phyloP scores from a whole-genome alignment of 2,797 vertebrate species.

The Hafferia zeledoni region DNA sequence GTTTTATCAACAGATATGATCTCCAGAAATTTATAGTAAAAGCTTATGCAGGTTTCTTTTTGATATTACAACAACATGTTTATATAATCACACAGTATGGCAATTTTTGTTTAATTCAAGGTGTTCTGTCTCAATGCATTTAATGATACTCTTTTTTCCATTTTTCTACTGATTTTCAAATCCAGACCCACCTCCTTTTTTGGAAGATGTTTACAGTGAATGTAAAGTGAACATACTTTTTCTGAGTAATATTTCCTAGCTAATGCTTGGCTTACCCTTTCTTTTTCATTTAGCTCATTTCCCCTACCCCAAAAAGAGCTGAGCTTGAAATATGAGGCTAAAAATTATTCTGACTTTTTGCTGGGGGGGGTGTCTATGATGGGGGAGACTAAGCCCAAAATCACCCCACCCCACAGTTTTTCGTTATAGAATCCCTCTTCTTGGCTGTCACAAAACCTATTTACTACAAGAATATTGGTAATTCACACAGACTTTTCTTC shows the following conservation, averaged over 20 bases:
- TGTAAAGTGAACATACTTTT: not conserved
- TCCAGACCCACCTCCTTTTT: not conserved
- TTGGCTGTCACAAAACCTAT: not conserved
- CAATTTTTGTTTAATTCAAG: not conserved
- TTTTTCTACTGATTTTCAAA: not conserved
- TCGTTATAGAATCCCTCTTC: not conserved
- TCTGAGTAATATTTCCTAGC: not conserved
- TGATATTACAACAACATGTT: not conserved
- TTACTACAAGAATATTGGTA: conserved; percentile 11
- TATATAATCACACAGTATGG: not conserved
- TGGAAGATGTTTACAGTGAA: not conserved
- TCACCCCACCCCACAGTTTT: not conserved
- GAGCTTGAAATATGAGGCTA: not conserved
- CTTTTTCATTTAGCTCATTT: not conserved
- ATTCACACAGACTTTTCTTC: conserved; percentile 3
- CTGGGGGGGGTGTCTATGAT: no score
- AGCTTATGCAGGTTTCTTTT: not conserved
- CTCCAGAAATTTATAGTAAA: not conserved
- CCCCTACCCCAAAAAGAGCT: not conserved
- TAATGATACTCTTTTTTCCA: not conserved
- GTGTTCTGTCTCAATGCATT: not conserved
- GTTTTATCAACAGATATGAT: not conserved
- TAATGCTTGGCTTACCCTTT: not conserved
- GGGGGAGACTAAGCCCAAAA: not conserved
- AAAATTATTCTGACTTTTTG: not conserved